phyloP scores from a whole-genome alignment of 2,797 vertebrate genomes.

The Syndactyla subalaris region DNA sequence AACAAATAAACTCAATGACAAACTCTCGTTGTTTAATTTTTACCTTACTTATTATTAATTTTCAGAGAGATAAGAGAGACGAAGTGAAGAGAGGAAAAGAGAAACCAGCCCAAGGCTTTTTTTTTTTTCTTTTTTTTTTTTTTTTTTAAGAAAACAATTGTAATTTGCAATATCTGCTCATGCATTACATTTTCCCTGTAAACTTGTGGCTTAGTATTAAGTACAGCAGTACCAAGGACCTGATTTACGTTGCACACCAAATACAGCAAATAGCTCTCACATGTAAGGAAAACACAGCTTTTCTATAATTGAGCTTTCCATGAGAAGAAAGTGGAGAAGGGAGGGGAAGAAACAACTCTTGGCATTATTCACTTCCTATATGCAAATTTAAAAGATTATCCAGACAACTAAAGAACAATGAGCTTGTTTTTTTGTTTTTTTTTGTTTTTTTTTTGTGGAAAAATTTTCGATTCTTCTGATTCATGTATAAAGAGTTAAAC shows the following conservation, averaged over 20 bases:
- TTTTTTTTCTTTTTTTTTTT: too few relatives aligned
- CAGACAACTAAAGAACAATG: background rate
- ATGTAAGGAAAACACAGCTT: background rate
- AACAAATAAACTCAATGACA: background rate
- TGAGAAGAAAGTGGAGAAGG: background rate
- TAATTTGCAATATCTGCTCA: slow-evolving; percentile 16
- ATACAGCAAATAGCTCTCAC: background rate
- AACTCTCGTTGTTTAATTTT: background rate
- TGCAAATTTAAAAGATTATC: background rate
- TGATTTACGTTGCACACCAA: background rate
- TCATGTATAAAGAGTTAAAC: background rate
- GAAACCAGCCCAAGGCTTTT: background rate
- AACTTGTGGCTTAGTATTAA: slow-evolving; percentile 14
- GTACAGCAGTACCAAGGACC: slow-evolving; percentile 3
- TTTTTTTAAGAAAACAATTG: background rate
- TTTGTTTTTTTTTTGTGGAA: background rate
- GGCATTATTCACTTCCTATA: background rate
- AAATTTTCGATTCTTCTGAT: background rate
- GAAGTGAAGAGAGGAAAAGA: background rate
- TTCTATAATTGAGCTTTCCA: background rate
- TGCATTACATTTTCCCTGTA: slow-evolving; percentile 10
- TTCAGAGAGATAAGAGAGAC: background rate
- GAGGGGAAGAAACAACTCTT: background rate
- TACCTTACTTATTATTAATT: background rate
- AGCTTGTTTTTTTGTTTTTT: rapidly evolving